Percentiles rank a stretch among this genome's conserved stretches.
Evolutionary conservation across 2,797 vertebrate species (phyloP).

Genomic region (Natrix natrix): DNA sequence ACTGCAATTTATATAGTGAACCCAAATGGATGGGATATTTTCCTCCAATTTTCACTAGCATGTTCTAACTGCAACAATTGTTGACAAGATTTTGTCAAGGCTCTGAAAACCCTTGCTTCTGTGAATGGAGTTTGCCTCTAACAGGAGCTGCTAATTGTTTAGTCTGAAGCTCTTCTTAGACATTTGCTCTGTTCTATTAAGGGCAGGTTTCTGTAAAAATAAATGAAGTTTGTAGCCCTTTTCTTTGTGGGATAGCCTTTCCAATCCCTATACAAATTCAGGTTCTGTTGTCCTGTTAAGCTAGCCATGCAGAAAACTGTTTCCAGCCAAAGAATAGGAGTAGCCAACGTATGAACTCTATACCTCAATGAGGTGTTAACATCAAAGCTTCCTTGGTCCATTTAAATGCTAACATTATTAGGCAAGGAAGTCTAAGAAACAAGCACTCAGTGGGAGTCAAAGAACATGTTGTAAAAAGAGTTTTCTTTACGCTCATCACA

Average conservation of each 20-base stretch:
- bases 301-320: constrained; percentile 71
- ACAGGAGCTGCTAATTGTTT: constrained; percentile 57
- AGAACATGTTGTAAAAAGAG: constrained; percentile 69
- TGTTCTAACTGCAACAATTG: constrained; percentile 10
- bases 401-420: constrained; percentile 74
- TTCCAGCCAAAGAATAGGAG: constrained; percentile 68
- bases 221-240: constrained; percentile 73
- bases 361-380: constrained; percentile 74
- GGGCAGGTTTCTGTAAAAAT: constrained; percentile 68
- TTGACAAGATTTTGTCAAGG: background rate
- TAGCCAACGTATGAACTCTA: constrained; percentile 72
- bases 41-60: background rate
- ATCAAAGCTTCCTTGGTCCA: constrained; percentile 69
- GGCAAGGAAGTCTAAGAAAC: constrained; percentile 72
- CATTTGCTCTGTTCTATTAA: constrained; percentile 69
- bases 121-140: constrained; percentile 51
- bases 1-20: constrained; percentile 3
- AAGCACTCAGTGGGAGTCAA: constrained; percentile 73
- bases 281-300: constrained; percentile 72
- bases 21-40: constrained; percentile 5
- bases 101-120: constrained; percentile 35
- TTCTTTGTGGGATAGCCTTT: constrained; percentile 69
- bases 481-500: constrained; percentile 72
- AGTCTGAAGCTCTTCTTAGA: constrained; percentile 56
- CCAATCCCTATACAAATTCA: constrained; percentile 68